These are phyloP conservation scores for Hydropsyche tenuis DNA, from an alignment of 1,140 invertebrate species.

Conservation along the genomic window DNA sequence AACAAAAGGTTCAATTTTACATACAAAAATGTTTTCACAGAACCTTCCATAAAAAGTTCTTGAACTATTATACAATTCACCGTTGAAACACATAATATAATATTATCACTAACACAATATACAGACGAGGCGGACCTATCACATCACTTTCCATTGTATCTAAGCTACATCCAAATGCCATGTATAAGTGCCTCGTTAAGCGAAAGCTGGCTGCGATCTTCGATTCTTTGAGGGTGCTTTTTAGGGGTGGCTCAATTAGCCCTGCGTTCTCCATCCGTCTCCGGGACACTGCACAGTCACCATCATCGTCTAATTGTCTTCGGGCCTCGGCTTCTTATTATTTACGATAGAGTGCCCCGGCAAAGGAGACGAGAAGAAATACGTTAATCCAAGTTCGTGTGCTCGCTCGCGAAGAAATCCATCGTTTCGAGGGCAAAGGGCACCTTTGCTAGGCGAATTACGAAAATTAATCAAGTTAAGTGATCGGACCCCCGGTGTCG, in stretches of 20 bases:
- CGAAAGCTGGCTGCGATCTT: no score
- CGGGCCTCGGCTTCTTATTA: conserved; percentile 35
- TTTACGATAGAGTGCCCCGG: conserved; percentile 34
- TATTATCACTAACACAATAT: no score
- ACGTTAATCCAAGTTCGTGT: conserved; percentile 4
- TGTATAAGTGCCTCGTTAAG: neutral
- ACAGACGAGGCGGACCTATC: no score
- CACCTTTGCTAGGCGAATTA: conserved; percentile 33
- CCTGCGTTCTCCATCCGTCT: neutral
- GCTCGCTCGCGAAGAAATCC: conserved; percentile 5
- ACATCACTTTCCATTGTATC: no score
- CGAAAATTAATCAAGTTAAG: conserved; percentile 49
- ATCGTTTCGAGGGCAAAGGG: conserved; percentile 22
- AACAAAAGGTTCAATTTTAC: no score
- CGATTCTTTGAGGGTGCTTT: conserved; percentile 12
- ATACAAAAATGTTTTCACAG: no score
- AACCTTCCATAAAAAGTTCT: no score
- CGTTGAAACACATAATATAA: no score
- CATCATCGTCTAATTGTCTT: conserved; percentile 34
- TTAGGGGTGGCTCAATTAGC: conserved; percentile 20
- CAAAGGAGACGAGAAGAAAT: conserved; percentile 38
- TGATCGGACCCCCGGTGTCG: conserved; percentile 38
- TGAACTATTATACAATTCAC: no score
- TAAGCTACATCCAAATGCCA: no score
- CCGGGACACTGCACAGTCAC: neutral